Conservation (phyloP, 1,140 invertebrate genomes). For the Brachystomella parvula region DNA sequence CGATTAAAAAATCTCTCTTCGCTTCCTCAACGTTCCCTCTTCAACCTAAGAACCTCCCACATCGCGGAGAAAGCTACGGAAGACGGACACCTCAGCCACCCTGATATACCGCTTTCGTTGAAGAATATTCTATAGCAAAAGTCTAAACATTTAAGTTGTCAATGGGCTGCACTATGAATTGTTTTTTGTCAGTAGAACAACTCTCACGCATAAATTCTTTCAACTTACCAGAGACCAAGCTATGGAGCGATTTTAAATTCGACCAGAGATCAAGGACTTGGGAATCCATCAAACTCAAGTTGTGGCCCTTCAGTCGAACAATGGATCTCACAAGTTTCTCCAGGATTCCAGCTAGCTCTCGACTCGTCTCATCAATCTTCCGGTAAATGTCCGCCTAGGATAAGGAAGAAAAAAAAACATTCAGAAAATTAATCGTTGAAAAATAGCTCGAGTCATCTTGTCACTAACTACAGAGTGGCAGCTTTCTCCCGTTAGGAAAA, state of each 20-base stretch:
- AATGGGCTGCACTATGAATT: too few relatives aligned
- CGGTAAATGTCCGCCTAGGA: constrained; percentile 61
- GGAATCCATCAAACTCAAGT: constrained; percentile 8
- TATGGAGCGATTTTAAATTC: constrained; percentile 13
- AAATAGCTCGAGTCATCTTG: neutral
- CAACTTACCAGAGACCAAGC: constrained; percentile 21
- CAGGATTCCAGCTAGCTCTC: constrained; percentile 38
- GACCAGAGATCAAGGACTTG: constrained; percentile 22
- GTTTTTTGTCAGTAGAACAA: too few relatives aligned
- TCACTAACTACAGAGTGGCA: neutral
- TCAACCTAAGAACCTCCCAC: too few relatives aligned
- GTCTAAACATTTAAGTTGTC: too few relatives aligned
- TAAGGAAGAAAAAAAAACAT: constrained; percentile 19
- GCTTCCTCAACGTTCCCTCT: too few relatives aligned
- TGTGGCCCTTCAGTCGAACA: constrained; percentile 1
- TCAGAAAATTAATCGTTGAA: neutral
- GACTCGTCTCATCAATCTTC: constrained; percentile 55
- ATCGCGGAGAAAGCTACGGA: too few relatives aligned
- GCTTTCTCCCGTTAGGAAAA: neutral
- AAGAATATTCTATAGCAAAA: too few relatives aligned
- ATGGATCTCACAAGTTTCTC: constrained; percentile 20
- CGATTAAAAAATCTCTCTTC: too few relatives aligned
- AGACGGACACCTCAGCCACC: too few relatives aligned
- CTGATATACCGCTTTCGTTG: too few relatives aligned
- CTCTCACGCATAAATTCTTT: too few relatives aligned